phyloP scores from a whole-genome alignment of 2,888 invertebrate species.

The Himalopsyche kuldschensis region DNA sequence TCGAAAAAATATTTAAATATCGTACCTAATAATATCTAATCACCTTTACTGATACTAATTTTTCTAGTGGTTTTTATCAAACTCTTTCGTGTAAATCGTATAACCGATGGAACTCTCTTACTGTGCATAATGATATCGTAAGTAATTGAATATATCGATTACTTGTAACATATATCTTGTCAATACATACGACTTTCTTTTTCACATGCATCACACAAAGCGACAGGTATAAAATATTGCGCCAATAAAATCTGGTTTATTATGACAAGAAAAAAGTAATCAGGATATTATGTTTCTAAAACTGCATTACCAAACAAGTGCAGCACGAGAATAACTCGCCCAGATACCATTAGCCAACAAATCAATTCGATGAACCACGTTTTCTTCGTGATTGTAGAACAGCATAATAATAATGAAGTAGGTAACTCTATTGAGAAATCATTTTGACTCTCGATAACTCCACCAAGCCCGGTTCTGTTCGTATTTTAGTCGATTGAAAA shows the following conservation, averaged over 20 bases:
- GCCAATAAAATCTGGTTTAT: background rate
- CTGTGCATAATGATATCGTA: too few relatives aligned
- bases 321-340: background rate
- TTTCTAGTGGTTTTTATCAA: too few relatives aligned
- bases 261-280: background rate
- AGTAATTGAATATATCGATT: background rate
- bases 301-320: background rate
- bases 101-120: too few relatives aligned
- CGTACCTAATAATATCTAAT: too few relatives aligned
- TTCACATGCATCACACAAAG: background rate
- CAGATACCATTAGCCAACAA: background rate
- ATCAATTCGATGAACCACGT: background rate
- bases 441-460: too few relatives aligned
- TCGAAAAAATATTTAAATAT: too few relatives aligned
- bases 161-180: background rate
- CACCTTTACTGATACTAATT: too few relatives aligned
- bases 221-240: background rate
- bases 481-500: too few relatives aligned
- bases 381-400: background rate
- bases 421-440: too few relatives aligned
- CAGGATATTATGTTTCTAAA: background rate
- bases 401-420: background rate
- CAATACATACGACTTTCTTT: background rate
- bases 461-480: too few relatives aligned
- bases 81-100: too few relatives aligned